phyloP scores from a whole-genome alignment of 2,113 vertebrate species.

The Vidua chalybeata region DNA sequence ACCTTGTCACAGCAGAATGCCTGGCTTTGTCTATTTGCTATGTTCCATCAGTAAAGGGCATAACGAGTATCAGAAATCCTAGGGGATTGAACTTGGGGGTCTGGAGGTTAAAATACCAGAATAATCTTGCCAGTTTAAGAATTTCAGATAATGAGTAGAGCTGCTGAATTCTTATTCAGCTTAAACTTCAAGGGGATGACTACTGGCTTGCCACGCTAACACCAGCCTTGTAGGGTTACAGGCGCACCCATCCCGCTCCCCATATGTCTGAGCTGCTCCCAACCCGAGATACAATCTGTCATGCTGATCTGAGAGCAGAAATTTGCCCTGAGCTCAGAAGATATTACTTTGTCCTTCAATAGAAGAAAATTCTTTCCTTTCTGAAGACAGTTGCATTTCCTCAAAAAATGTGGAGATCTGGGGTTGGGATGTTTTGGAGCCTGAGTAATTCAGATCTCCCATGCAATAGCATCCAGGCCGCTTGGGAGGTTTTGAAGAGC shows the following conservation, averaged over 20 bases:
- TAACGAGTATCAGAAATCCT: not conserved
- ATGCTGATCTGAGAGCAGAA: not conserved
- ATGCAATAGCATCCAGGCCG: not conserved
- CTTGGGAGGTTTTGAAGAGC: not conserved
- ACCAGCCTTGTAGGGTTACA: not conserved
- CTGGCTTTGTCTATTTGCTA: not conserved
- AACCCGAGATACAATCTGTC: not conserved
- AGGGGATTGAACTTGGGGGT: not conserved
- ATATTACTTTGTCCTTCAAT: not conserved
- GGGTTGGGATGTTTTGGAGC: not conserved
- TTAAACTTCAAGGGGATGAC: not conserved
- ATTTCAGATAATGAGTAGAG: not conserved
- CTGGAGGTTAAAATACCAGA: not conserved
- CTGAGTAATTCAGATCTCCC: not conserved
- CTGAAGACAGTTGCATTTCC: not conserved
- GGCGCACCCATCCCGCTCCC: accelerated
- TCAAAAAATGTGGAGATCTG: not conserved
- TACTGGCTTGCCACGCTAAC: not conserved
- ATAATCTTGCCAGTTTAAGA: not conserved
- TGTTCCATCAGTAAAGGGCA: not conserved
- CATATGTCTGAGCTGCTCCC: not conserved
- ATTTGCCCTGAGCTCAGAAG: not conserved
- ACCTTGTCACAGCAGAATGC: not conserved
- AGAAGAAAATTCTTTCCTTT: not conserved
- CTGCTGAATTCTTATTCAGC: not conserved